These are phyloP conservation scores for Dicerorhinus sumatrensis DNA, from an alignment of 2,113 vertebrate genomes.

Conservation along the genomic window DNA sequence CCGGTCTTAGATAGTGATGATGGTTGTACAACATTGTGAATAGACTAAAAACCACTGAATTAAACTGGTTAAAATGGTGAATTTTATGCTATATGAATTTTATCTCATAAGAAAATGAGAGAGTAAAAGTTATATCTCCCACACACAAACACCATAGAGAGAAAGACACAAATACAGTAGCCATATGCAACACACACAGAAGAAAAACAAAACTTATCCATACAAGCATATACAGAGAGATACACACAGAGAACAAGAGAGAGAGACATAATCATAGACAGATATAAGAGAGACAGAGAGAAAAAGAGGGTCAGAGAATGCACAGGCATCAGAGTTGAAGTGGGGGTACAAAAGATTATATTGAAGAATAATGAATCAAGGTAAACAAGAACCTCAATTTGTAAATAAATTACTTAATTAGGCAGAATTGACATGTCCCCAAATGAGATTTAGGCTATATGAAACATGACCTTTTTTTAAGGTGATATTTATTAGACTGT, in stretches of 20 bases:
- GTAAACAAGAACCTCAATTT: neutral
- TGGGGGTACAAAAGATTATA: neutral
- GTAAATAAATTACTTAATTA: slow-evolving; percentile 10
- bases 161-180: neutral
- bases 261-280: neutral
- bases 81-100: neutral
- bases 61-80: slow-evolving; percentile 22
- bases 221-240: neutral
- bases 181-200: neutral
- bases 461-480: neutral
- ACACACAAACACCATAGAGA: neutral
- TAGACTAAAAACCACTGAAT: neutral
- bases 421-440: neutral
- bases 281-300: neutral
- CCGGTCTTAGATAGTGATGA: neutral
- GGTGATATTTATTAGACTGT: slow-evolving; percentile 3
- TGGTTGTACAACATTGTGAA: neutral
- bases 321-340: neutral
- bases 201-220: neutral
- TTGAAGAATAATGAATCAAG: neutral
- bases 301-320: neutral
- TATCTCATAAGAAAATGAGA: neutral
- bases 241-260: neutral
- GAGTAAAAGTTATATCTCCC: neutral
- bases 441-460: slow-evolving; percentile 19